Conservation (phyloP, 2,888 invertebrate genomes). For the Agrotis exclamationis region DNA sequence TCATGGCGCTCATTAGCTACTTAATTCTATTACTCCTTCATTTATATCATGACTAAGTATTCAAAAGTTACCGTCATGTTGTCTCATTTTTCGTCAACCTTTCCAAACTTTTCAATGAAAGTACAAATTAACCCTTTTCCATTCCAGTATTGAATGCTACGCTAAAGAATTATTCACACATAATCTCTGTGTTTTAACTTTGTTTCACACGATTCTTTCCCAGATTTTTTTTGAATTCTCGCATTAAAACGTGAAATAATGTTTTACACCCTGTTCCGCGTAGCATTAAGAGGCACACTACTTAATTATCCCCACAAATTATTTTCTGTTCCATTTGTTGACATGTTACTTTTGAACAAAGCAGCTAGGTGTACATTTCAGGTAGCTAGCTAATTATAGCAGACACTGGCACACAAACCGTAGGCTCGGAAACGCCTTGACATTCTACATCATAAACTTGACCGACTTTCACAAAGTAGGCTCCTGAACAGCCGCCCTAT, state of each 20-base stretch:
- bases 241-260: too few relatives aligned
- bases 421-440: constrained; percentile 27
- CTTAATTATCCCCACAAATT: not conserved
- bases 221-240: too few relatives aligned
- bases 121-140: not conserved
- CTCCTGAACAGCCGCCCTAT: not conserved
- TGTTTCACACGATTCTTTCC: too few relatives aligned
- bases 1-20: not conserved
- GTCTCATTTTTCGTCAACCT: not conserved
- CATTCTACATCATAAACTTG: constrained; percentile 56
- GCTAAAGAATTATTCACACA: not conserved
- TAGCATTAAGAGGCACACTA: not conserved
- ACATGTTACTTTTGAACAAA: not conserved
- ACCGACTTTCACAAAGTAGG: constrained; percentile 45
- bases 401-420: not conserved
- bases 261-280: not conserved
- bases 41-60: not conserved
- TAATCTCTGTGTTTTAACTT: not conserved
- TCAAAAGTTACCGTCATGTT: too few relatives aligned
- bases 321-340: not conserved
- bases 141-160: too few relatives aligned
- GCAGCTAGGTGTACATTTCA: not conserved
- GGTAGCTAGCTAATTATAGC: not conserved
- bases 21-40: not conserved
- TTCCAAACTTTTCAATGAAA: not conserved